phyloP scores from a whole-genome alignment of 2,113 vertebrate species.

The Zosterops borbonicus region DNA sequence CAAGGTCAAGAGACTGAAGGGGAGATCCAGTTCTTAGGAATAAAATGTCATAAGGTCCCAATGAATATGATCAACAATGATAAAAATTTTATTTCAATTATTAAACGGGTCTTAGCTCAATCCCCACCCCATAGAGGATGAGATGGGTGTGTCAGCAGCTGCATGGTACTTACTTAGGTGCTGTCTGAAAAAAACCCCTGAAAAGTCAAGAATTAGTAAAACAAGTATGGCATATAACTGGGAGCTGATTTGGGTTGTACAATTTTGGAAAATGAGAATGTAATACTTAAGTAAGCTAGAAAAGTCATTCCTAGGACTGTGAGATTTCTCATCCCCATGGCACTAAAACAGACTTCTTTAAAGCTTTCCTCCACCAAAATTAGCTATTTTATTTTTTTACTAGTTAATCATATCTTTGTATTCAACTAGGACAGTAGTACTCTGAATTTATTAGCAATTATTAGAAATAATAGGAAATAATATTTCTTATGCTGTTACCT shows the following conservation, averaged over 20 bases:
- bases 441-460: conserved; percentile 47
- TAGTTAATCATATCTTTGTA: conserved; percentile 28
- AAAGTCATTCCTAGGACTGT: not conserved
- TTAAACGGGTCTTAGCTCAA: not conserved
- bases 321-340: not conserved
- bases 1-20: not conserved
- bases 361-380: conserved; percentile 15
- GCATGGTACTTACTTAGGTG: not conserved
- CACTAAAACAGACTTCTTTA: conserved; percentile 7
- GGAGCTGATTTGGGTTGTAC: not conserved
- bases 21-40: not conserved
- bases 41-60: not conserved
- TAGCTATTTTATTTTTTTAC: conserved; percentile 25
- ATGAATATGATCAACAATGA: not conserved
- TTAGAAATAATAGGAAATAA: not conserved
- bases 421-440: conserved; percentile 24
- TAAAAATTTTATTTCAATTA: not conserved
- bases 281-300: not conserved
- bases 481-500: not conserved
- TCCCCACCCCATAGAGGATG: too few species aligned
- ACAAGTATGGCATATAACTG: not conserved
- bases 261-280: not conserved
- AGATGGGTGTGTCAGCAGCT: not conserved
- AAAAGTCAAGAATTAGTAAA: not conserved
- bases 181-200: not conserved